Conservation (phyloP, 2,113 vertebrate species). For the Triplophysa tibetana region DNA sequence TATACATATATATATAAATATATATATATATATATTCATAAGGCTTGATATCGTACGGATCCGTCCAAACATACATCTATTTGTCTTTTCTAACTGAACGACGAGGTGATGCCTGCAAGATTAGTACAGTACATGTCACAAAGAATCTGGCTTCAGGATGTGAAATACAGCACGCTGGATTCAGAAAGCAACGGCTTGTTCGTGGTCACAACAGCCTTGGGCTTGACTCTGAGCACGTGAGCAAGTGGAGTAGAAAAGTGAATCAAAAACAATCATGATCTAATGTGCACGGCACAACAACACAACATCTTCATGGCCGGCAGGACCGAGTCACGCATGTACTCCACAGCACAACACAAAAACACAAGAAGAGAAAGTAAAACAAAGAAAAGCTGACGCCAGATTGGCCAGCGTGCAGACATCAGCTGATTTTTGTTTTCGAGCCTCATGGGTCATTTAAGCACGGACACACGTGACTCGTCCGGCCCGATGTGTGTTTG, state of each 20-base stretch:
- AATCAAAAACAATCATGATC: slow-evolving; percentile 25
- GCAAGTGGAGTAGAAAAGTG: slow-evolving; percentile 19
- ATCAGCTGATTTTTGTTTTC: slow-evolving; percentile 40
- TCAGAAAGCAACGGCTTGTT: not conserved
- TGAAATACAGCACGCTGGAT: slow-evolving; percentile 13
- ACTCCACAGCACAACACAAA: not conserved
- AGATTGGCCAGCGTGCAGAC: slow-evolving; percentile 22
- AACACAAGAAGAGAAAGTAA: not conserved
- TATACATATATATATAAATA: no score
- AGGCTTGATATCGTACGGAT: no score
- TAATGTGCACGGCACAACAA: not conserved
- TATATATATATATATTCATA: no score
- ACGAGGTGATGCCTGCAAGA: not conserved
- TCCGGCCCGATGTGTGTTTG: slow-evolving; percentile 40
- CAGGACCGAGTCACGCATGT: not conserved
- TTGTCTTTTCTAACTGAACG: not conserved
- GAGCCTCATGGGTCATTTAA: slow-evolving; percentile 12
- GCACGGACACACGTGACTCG: slow-evolving; percentile 18
- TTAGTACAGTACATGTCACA: not conserved
- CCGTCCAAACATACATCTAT: not conserved
- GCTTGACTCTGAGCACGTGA: not conserved
- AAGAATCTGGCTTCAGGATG: not conserved
- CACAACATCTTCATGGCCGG: no score
- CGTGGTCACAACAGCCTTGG: not conserved
- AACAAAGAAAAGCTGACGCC: no score